Evolutionary conservation across 2,888 invertebrate species (phyloP).

Genomic region (Mimumesa dahlbomi): DNA sequence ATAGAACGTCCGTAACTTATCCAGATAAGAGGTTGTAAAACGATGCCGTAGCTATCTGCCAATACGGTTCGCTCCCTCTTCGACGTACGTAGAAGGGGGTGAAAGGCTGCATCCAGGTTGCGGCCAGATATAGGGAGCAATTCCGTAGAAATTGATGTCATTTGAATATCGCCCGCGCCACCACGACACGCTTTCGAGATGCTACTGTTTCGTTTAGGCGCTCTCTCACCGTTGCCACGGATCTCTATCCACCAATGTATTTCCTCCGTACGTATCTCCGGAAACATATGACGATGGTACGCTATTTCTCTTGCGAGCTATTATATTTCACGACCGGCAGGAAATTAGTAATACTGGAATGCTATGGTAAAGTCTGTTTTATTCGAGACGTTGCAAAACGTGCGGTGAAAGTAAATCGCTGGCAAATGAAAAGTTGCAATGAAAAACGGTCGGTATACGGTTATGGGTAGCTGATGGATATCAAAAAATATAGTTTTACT

Average conservation of each 20-base stretch:
- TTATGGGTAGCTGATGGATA: no score
- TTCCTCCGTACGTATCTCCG: conserved; percentile 21
- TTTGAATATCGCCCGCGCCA: conserved; percentile 75
- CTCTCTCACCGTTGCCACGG: conserved; percentile 63
- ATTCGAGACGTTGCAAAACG: no score
- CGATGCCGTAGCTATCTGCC: conserved; percentile 76
- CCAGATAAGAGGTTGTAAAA: conserved; percentile 79
- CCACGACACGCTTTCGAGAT: conserved; percentile 66
- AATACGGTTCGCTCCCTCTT: conserved; percentile 71
- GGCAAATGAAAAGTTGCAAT: no score
- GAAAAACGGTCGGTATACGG: no score
- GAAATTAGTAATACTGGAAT: no score
- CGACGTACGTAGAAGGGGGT: conserved; percentile 21
- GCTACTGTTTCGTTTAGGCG: conserved; percentile 59
- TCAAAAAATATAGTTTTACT: no score
- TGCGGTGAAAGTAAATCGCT: no score
- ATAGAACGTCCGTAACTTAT: conserved; percentile 75
- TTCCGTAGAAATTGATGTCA: conserved; percentile 77
- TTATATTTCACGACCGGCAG: neutral
- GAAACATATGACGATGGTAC: conserved; percentile 27
- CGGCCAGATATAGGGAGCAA: conserved; percentile 71
- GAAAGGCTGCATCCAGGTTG: conserved; percentile 58
- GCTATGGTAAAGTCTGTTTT: no score
- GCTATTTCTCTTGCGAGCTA: conserved; percentile 7
- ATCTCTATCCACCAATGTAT: conserved; percentile 62